Evolutionary conservation across 2,888 invertebrate species (phyloP).

Genomic region (Camptogramma bilineatum): DNA sequence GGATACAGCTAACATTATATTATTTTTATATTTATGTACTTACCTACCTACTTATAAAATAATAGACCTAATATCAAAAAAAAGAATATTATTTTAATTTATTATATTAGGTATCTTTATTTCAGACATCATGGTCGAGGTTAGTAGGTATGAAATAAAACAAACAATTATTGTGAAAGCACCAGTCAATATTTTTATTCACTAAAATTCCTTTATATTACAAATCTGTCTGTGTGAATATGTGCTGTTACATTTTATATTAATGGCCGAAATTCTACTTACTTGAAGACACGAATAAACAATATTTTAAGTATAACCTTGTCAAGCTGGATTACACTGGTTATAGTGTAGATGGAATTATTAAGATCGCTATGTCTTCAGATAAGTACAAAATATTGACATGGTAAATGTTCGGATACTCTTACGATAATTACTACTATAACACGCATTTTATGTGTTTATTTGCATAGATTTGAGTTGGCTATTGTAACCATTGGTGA

Average conservation of each 20-base stretch:
- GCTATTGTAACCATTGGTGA: no score
- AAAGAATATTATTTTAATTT: no score
- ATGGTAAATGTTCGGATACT: conserved; percentile 27
- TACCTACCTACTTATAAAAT: no score
- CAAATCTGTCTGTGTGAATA: conserved; percentile 59
- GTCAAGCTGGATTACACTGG: no score
- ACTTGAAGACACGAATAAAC: conserved; percentile 19
- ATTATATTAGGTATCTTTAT: no score
- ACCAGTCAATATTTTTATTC: conserved; percentile 85
- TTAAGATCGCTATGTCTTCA: conserved; percentile 6
- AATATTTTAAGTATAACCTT: background rate
- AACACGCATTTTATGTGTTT: background rate
- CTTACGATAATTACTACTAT: conserved; percentile 13
- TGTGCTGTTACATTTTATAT: conserved; percentile 31
- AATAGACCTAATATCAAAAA: no score
- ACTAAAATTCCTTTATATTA: conserved; percentile 81
- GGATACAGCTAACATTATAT: no score
- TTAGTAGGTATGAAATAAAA: conserved; percentile 70
- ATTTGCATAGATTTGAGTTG: background rate
- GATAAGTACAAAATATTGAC: conserved; percentile 43
- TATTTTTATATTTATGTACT: no score
- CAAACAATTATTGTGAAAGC: conserved; percentile 81
- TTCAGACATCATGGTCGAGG: no score
- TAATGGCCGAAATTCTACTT: conserved; percentile 3
- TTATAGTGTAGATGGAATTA: background rate